Evolutionary conservation across 2,113 vertebrate genomes (phyloP), one percentile per base, ranked within the genome.

Genomic region (Mola mola): DNA sequence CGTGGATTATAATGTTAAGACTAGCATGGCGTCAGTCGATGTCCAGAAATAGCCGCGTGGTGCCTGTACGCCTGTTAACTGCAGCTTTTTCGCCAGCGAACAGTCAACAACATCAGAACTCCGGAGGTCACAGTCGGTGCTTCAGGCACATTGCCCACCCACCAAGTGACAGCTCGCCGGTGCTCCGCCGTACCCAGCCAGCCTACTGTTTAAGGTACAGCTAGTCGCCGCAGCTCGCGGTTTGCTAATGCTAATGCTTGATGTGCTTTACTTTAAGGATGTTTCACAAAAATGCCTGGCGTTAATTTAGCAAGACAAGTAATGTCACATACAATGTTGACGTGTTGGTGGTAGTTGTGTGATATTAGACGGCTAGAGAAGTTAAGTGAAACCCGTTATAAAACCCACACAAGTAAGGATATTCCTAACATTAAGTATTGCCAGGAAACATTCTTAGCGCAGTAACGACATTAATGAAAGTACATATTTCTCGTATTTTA

Each of bases 161-260:
- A 64, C 40, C 66, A 15, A 61, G 62, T 8, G n/a, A 38, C 56
- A 64, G 26, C 29, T 59, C 72, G 26, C 49, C 40, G 50, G 48
- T 43, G 24, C 60, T 51, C 1, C 63, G 50, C 25, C 64, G 34
- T 19, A 50, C 50, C 17, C 61, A 24, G 50, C 34, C 28, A 49
- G 63, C 66, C 78, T 64, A 43, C 67, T 33, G 33, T n/a, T 55
- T 57, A 82, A 92, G 91, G 91, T 93, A 90, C 88, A 57, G 77
- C 58, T 9, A 19, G 15, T 17, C 11, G 6, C 52, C 26, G 34
- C 81, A 31, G 75, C 44, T 57, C 51, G 17, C 1, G 1, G 8
- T 5, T 9, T 31, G 51, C 73, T 72, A 59, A n/a, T 13, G 41
- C 37, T 65, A 66, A 16, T 12, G 68, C 57, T 51, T 67, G 25